Evolutionary conservation across 30 jellyfish, hydroid and myxozoan species (phyloP).

Genomic region (Haliclystus octoradiatus): DNA sequence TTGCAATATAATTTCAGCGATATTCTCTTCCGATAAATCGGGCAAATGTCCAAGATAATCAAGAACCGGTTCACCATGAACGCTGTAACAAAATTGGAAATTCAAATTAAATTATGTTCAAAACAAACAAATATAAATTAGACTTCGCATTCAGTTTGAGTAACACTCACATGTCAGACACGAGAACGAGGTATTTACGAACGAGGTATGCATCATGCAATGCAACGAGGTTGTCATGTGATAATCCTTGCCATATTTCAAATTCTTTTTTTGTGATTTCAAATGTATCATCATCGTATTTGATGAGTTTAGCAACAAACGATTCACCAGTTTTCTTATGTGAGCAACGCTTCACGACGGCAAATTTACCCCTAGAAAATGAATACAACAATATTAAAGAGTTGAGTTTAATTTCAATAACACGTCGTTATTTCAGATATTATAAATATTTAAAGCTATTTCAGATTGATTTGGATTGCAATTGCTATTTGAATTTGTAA

Average conservation of each 20-base stretch:
- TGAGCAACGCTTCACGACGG: conserved; percentile 80
- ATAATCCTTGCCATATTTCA: conserved; percentile 67
- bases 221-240: conserved; percentile 65
- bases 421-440: too few species aligned
- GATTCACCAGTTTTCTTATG: conserved; percentile 71
- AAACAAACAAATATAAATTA: too few species aligned
- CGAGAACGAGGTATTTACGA: conserved; percentile 76
- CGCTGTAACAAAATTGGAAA: conserved; percentile 8
- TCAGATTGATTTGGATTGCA: too few species aligned
- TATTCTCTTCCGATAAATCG: conserved; percentile 57
- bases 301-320: conserved; percentile 88
- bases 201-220: conserved; percentile 89
- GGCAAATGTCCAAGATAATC: conserved; percentile 45
- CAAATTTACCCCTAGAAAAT: conserved; percentile 77
- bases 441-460: too few species aligned
- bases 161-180: conserved; percentile 72
- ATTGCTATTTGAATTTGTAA: too few species aligned
- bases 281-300: conserved; percentile 88
- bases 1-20: conserved; percentile 48
- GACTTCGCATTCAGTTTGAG: too few species aligned
- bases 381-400: not conserved
- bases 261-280: conserved; percentile 79
- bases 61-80: conserved; percentile 66
- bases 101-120: too few species aligned
- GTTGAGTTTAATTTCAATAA: not conserved